Conservation (phyloP, 53 echinoderm and acorn worm species). For the Mesocentrotus franciscanus region DNA sequence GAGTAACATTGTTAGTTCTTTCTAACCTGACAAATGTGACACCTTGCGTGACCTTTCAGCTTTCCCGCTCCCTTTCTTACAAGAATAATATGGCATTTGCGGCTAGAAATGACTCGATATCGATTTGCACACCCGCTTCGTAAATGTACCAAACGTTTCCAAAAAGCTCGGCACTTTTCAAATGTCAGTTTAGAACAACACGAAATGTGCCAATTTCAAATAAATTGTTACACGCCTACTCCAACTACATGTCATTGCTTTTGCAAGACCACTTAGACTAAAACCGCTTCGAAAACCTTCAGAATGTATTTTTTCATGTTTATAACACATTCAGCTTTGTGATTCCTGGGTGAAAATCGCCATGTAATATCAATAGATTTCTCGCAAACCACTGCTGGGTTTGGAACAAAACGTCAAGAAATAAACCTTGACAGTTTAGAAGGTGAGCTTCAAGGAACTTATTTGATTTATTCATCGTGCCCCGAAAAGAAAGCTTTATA, state of each 20-base stretch:
- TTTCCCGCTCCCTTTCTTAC: background rate
- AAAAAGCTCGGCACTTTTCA: background rate
- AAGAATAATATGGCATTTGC: slow-evolving; percentile 33
- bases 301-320: background rate
- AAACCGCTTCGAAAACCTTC: background rate
- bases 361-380: background rate
- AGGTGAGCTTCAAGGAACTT: background rate
- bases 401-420: too few relatives aligned
- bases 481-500: background rate
- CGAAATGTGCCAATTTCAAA: background rate
- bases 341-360: background rate
- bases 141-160: background rate
- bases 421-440: background rate
- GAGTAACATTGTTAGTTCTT: background rate
- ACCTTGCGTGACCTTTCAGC: slow-evolving; percentile 9
- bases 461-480: background rate
- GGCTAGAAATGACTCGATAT: background rate
- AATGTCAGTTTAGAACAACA: background rate
- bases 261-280: background rate
- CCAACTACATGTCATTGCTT: background rate
- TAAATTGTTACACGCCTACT: background rate
- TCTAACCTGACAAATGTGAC: background rate
- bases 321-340: background rate
- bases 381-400: background rate
- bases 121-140: background rate